Evolutionary conservation across 2,797 vertebrate genomes (phyloP).

Genomic region (Florisuga fusca): DNA sequence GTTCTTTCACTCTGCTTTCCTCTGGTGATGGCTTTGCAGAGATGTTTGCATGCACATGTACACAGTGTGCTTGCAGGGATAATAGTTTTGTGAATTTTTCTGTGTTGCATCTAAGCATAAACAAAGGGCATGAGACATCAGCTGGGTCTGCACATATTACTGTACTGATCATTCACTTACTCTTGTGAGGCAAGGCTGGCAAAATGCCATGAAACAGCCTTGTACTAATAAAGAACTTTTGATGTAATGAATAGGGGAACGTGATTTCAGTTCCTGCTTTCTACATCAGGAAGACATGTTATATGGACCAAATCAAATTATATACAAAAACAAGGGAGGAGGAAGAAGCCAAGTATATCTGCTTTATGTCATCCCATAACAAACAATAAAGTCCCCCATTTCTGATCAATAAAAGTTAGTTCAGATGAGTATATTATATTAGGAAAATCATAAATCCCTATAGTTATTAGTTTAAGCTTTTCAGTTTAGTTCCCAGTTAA

Average conservation of each 20-base stretch:
- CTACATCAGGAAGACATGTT: neutral
- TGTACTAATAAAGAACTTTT: neutral
- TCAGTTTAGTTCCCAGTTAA: neutral
- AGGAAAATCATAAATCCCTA: neutral
- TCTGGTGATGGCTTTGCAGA: neutral
- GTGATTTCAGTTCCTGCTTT: slow-evolving; percentile 22
- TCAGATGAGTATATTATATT: neutral
- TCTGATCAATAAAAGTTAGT: neutral
- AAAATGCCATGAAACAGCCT: neutral
- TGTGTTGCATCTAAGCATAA: neutral
- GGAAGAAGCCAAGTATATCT: neutral
- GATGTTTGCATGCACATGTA: neutral
- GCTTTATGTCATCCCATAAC: neutral
- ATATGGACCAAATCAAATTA: slow-evolving; percentile 28
- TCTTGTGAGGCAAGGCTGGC: neutral
- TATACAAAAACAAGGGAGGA: neutral
- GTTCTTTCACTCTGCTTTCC: neutral
- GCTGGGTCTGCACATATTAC: neutral
- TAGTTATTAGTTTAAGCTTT: neutral
- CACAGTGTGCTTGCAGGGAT: accelerated
- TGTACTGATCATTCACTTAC: accelerated
- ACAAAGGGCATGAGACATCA: neutral
- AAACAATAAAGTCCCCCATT: neutral
- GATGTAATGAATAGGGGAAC: neutral
- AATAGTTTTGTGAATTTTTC: neutral